Evolutionary conservation across 2,888 invertebrate genomes (phyloP).

Genomic region (Lathronympha strigana): DNA sequence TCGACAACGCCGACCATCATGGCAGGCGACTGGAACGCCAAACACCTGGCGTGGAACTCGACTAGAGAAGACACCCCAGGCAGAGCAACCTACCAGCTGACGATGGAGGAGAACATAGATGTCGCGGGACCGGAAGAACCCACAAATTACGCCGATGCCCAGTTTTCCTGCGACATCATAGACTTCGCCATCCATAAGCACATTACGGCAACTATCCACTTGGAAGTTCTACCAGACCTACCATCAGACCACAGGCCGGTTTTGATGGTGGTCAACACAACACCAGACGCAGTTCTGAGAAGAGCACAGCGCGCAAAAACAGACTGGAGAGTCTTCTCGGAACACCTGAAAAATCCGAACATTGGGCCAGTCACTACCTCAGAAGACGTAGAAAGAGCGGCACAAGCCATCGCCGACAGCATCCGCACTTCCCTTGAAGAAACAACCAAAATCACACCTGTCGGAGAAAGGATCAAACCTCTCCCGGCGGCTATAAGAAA

Average conservation of each 20-base stretch:
- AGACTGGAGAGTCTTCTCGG: not conserved
- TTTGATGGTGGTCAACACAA: not conserved
- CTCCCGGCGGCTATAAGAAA: no score
- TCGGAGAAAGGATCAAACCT: not conserved
- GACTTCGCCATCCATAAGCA: not conserved
- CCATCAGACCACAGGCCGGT: not conserved
- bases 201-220: not conserved
- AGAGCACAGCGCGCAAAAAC: not conserved
- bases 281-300: not conserved
- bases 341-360: not conserved
- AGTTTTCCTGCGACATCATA: not conserved
- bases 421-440: not conserved
- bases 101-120: not conserved
- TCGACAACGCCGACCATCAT: not conserved
- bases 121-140: not conserved
- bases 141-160: not conserved
- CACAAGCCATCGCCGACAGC: not conserved
- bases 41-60: not conserved
- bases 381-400: not conserved
- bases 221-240: not conserved
- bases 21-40: not conserved
- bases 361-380: not conserved
- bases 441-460: not conserved
- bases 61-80: not conserved
- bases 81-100: not conserved